Evolutionary conservation across 2,113 vertebrate species (phyloP), one percentile per base, ranked within the genome.

Genomic region (Illadopsis cleaveri): DNA sequence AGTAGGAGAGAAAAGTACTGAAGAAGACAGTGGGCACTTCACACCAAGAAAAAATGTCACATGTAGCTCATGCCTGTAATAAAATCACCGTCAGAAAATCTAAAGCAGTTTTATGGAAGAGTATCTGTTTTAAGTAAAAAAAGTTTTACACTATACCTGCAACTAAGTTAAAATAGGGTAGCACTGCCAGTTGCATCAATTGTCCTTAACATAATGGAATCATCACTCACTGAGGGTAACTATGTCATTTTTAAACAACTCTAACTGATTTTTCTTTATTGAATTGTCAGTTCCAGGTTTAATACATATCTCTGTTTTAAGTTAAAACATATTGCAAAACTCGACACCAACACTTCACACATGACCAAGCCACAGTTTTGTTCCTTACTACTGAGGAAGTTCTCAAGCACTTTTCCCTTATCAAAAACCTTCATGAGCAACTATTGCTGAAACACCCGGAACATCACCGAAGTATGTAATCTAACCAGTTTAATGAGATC

Each of bases 401-500:
- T 87, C 40, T 79, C 65, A 35, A 82, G 65, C 69, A 45, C 88
- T 58, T 91, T 93, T 53, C 38, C 48, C 50, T 84, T 80, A 90
- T 85, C 45, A 3, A 83, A 83, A 90, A 20, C 33, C 42, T 73
- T 16, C 25, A 16, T 3, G 68, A 92, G 47, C 47, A 44, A 25
- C 33, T n/a, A 53, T 1, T 82, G 37, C 57, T 72, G 54, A 53
- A 91, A 64, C 37, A 60, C 57, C 20, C 75, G 23, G 64, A 83
- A 65, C 89, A 96, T 42, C 57, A 69, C 42, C 28, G 1, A 86
- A 68, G 53, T 58, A 93, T 57, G 91, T 10, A 27, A 95, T 66
- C 90, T 1, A 93, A 94, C 92, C 69, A 89, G 90, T 84, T 89
- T 27, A 38, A 71, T 89, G 58, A 73, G 81, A 75, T 37, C 31